Conservation (phyloP, 2,888 invertebrate genomes). For the Aricia artaxerxes region DNA sequence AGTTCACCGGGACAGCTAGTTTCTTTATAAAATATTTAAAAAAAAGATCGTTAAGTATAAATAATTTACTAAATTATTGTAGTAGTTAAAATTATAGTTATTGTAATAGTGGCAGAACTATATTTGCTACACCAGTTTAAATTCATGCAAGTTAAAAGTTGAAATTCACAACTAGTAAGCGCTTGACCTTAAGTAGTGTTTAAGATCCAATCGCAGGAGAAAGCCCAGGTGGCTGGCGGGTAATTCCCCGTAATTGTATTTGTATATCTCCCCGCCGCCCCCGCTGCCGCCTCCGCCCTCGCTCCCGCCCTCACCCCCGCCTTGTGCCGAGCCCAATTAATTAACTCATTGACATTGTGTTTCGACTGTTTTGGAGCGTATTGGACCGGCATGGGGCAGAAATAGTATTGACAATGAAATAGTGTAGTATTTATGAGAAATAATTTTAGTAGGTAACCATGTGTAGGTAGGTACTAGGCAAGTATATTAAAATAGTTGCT, state of each 20-base stretch:
- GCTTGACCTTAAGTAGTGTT: background rate
- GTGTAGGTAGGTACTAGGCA: no score
- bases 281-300: background rate
- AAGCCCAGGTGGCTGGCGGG: conserved; percentile 31
- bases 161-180: background rate
- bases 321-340: background rate
- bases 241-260: conserved; percentile 33
- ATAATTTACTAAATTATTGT: no score
- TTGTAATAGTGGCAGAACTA: background rate
- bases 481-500: no score
- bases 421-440: background rate
- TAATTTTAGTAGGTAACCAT: no score
- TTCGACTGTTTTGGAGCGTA: conserved; percentile 3
- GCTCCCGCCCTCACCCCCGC: background rate
- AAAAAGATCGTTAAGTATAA: no score
- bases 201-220: conserved; percentile 16
- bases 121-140: background rate
- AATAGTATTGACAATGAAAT: background rate
- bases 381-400: conserved; percentile 7
- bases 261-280: conserved; percentile 13
- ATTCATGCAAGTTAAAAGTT: background rate
- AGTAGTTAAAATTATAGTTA: no score
- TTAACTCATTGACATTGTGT: conserved; percentile 30
- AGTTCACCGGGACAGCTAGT: no score
- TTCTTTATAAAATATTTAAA: no score